Base-by-base conservation (phyloP, 2,888 invertebrate species). In the Drosophila greeni region DNA sequence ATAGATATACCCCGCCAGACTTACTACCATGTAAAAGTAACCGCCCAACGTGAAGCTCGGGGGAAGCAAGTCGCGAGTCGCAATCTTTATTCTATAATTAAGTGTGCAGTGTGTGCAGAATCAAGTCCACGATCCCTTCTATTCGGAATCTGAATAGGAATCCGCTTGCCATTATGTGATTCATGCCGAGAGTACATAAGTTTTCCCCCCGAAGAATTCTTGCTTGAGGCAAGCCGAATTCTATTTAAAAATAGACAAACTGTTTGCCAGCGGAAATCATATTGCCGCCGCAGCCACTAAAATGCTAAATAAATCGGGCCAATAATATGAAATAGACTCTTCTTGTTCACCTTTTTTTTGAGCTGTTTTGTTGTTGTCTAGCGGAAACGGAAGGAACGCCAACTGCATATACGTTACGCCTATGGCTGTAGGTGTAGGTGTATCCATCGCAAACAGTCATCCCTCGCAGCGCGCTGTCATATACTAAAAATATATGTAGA, bases 151-250 rank as follows among this genome's bases (percentile, higher is more conserved):
- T 37, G 24, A 42, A 42, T 42, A 11, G 42, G 24, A 43, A 36
- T 60, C 60, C 59, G 45, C 37, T 70, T 65, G 79, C 82, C 72
- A 79, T 85, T 79, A 79, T 79, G 85, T 79, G 79, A 79, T 84
- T 79, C 79, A 79, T 83, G 74, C 72, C 57, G 69, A 58, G 72
- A 66, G 80, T 71, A 80, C 77, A 72, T 62, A 62, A 42, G 62
- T 66, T 62, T 54, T 66, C 36, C 66, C 29, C 34, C 66, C 66
- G 29, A 45, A 40, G 34, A 66, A 52, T 61, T 29, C 66, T 49
- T 66, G 66, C 52, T 55, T 75, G 68, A 70, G 71, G 64, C 71
- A 71, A 74, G 54, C 70, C 74, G 58, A 77, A 74, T 77, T 67
- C 75, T 70, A 66, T 84, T 84, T 79, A 79, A 78, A 85, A 79